Conservation (phyloP, 2,113 vertebrate species). For the Naja naja region DNA sequence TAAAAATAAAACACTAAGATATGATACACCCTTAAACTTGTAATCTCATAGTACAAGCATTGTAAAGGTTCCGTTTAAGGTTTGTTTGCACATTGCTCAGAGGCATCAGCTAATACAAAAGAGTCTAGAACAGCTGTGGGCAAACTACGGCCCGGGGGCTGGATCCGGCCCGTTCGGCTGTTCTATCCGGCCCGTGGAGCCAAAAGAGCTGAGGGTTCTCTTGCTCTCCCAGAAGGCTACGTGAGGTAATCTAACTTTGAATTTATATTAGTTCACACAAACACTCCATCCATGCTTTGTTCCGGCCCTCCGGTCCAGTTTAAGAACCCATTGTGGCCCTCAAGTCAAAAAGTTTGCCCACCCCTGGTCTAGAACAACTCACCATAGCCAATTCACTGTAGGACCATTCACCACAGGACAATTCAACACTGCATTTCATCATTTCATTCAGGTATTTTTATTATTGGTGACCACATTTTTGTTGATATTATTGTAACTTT, state of each 20-base stretch:
- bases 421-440: not conserved
- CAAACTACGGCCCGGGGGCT: too few relatives aligned
- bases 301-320: too few relatives aligned
- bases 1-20: not conserved
- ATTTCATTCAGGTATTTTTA: not conserved
- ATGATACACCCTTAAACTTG: not conserved
- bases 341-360: too few relatives aligned
- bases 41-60: not conserved
- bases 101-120: not conserved
- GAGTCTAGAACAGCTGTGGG: not conserved
- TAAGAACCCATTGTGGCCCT: too few relatives aligned
- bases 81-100: not conserved
- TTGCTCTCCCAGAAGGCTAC: too few relatives aligned
- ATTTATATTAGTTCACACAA: too few relatives aligned
- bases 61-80: not conserved
- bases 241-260: too few relatives aligned
- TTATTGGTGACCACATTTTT: not conserved
- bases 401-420: not conserved
- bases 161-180: too few relatives aligned
- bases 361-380: not conserved
- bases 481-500: not conserved
- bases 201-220: too few relatives aligned
- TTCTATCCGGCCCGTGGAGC: too few relatives aligned
- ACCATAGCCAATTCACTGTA: not conserved
- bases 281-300: too few relatives aligned